phyloP scores from a whole-genome alignment of 2,113 vertebrate genomes.

The Hiodon tergisus region DNA sequence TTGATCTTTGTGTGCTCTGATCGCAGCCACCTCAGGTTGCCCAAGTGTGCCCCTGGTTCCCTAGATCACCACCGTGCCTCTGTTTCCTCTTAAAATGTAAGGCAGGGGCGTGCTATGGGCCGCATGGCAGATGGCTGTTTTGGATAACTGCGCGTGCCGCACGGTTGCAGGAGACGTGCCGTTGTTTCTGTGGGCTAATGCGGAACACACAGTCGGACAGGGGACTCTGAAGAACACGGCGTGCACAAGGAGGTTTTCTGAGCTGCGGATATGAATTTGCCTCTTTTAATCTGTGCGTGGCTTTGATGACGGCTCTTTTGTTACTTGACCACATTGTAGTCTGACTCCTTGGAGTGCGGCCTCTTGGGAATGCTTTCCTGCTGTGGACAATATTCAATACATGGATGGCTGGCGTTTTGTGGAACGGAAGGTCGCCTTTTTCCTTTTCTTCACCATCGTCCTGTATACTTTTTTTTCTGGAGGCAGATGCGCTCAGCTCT shows the following conservation, averaged over 20 bases:
- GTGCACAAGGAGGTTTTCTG: no score
- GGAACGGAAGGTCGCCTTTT: conserved; percentile 35
- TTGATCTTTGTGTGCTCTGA: neutral
- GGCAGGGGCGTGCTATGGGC: no score
- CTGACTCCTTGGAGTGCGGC: conserved; percentile 33
- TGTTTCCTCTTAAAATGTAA: neutral
- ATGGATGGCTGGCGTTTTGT: conserved; percentile 38
- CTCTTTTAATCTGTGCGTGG: neutral
- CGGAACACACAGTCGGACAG: no score
- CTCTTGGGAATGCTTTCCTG: conserved; percentile 31
- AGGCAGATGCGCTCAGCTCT: conserved; percentile 8
- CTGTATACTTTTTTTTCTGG: conserved; percentile 1
- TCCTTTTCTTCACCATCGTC: conserved; percentile 19
- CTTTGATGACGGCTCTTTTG: neutral
- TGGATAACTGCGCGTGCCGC: neutral
- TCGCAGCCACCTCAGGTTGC: neutral
- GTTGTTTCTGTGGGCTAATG: no score
- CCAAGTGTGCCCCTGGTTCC: neutral
- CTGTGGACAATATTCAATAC: conserved; percentile 37
- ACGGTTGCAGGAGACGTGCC: no score
- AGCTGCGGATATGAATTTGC: neutral
- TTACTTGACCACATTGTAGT: conserved; percentile 25
- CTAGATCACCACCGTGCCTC: neutral
- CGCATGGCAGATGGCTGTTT: neutral
- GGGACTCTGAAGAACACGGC: no score